Conservation (phyloP, 2,113 vertebrate genomes). For the Vireo altiloquus region DNA sequence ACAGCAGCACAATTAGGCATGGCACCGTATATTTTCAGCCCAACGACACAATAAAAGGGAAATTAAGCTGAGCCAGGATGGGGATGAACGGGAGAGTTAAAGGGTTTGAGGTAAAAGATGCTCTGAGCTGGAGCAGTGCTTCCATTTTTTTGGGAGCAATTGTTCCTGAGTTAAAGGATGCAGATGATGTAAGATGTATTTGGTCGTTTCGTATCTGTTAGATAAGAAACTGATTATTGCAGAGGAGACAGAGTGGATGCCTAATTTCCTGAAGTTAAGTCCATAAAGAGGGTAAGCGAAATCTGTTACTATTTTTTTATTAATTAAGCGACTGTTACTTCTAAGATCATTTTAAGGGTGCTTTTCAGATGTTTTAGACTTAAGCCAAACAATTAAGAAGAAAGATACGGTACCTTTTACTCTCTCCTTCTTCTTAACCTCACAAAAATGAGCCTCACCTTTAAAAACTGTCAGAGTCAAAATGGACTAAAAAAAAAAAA, state of each 20-base stretch:
- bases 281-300: conserved; percentile 38
- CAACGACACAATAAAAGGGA: conserved; percentile 34
- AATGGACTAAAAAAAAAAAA: background rate
- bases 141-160: background rate
- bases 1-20: conserved; percentile 29
- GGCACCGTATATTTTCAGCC: conserved; percentile 13
- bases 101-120: background rate
- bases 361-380: conserved; percentile 21
- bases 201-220: conserved; percentile 14
- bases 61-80: conserved; percentile 47
- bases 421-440: conserved; percentile 60
- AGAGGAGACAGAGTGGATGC: conserved; percentile 44
- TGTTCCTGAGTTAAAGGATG: background rate
- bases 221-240: conserved; percentile 34
- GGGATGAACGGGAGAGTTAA: conserved; percentile 27
- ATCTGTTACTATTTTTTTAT: conserved; percentile 22
- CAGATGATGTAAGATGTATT: conserved; percentile 8
- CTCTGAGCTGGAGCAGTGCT: background rate
- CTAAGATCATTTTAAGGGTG: conserved; percentile 17
- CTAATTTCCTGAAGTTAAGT: conserved; percentile 39
- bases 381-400: conserved; percentile 57
- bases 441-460: conserved; percentile 38
- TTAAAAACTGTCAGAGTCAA: conserved; percentile 33
- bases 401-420: conserved; percentile 63
- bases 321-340: conserved; percentile 33